Base-by-base conservation (phyloP, 2,113 vertebrate genomes). In the Callorhinus ursinus region DNA sequence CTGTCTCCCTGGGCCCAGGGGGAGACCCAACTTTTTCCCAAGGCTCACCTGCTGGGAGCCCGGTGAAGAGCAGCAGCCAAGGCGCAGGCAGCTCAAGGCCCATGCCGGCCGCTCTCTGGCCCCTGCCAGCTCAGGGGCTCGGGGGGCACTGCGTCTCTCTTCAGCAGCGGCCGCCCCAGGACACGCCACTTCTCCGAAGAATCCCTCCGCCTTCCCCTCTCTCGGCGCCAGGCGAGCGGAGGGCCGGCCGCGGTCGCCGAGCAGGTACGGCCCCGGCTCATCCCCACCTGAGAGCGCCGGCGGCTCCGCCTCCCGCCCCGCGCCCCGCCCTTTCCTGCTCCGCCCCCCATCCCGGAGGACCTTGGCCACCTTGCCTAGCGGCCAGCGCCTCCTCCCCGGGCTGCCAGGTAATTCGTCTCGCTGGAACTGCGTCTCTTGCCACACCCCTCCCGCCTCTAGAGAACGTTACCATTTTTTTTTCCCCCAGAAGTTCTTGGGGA, bases 1-100 rank as follows among this genome's bases (percentile, higher is more conserved):
- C 97, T 33, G 77, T 76, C 67, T 90, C 26, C 24, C 5, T 0
- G 42, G 59, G 67, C 92, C n/a, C 91, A 28, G n/a, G 24, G 53
- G n/a, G 53, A 46, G 63, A 18, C 93, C 91, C 86, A 8, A 8
- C 18, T 13, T 61, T 39, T 55, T 39, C 71, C 87, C 69, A n/a
- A 1, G n/a, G 98, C 99, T 99, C 98, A 99, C 99, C 99, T 97
- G 97, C 80, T 49, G 98, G 98, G 97, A 99, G 97, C 95, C 98
- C 98, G 95, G 90, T 95, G 98, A 98, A 85, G 59, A 98, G 93
- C 21, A 99, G 98, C 91, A 97, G 96, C 96, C 97, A 88, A 24
- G 88, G 2, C 14, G 77, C 92, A 26, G 57, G 24, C 59, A 94
- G 74, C 72, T 77, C 33, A 8, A 49, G 57, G 82, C 83, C 83